A percentile compares a stretch with the other conserved stretches of the same genome.
phyloP scores from a whole-genome alignment of 1,140 invertebrate species.

The Camponotus vicinus region DNA sequence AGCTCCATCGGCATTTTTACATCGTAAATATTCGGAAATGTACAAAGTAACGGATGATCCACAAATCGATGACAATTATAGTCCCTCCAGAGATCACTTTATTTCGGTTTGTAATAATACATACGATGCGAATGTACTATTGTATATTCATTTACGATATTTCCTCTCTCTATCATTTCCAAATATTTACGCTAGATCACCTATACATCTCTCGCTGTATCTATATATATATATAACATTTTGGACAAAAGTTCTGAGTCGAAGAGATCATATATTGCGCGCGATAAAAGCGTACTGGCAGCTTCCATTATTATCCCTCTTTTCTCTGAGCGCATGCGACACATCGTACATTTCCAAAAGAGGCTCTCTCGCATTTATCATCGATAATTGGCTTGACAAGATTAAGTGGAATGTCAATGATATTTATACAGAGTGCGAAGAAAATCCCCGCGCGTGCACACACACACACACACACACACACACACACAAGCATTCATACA shows the following conservation, averaged over 20 bases:
- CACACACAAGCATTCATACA: too few relatives aligned
- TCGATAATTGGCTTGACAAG: conserved; percentile 35
- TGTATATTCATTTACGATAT: not conserved
- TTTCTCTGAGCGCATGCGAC: conserved; percentile 12
- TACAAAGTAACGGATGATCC: conserved; percentile 6
- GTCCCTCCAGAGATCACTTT: not conserved
- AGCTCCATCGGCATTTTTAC: not conserved
- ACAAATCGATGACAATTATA: not conserved
- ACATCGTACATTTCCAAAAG: conserved; percentile 27
- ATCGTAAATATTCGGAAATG: conserved; percentile 28
- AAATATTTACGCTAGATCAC: conserved; percentile 38
- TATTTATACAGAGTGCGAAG: conserved; percentile 17
- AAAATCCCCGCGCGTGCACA: not conserved
- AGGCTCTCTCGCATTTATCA: conserved; percentile 36
- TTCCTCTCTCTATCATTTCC: conserved; percentile 1
- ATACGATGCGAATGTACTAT: conserved; percentile 4
- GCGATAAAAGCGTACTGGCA: conserved; percentile 54
- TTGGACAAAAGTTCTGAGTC: conserved; percentile 40
- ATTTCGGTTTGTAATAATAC: not conserved
- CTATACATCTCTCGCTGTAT: conserved; percentile 14
- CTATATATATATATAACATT: conserved; percentile 33
- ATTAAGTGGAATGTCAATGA: conserved; percentile 47
- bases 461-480: too few relatives aligned
- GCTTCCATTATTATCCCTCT: conserved; percentile 30
- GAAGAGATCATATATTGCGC: conserved; percentile 20